Percentiles rank a stretch among this genome's conserved stretches.
phyloP scores from a whole-genome alignment of 2,888 invertebrate species.

The Ectropis crepuscularia region DNA sequence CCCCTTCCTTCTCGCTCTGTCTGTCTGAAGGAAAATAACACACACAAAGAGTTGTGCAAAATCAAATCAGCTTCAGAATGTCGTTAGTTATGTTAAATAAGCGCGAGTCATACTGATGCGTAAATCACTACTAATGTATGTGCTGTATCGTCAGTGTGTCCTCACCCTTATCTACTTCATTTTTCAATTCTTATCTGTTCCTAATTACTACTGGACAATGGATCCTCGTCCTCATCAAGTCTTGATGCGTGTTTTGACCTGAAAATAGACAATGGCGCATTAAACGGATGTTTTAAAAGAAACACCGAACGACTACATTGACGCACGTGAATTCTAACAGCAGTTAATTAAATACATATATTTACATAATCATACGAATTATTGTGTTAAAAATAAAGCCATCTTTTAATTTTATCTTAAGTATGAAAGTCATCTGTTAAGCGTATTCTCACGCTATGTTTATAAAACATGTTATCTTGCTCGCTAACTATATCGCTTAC shows the following conservation, averaged over 20 bases:
- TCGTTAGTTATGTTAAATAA: too few species aligned
- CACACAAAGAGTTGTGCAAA: too few species aligned
- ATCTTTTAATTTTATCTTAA: neutral
- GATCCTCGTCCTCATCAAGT: constrained; percentile 27
- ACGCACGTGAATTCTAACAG: constrained; percentile 1
- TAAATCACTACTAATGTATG: neutral
- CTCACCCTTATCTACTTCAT: constrained; percentile 13
- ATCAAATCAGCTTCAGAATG: too few species aligned
- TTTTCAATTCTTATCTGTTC: constrained; percentile 28
- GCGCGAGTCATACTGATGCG: too few species aligned
- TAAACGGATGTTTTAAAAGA: constrained; percentile 19
- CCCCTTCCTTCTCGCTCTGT: too few species aligned
- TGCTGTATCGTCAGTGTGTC: neutral
- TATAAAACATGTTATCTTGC: constrained; percentile 11
- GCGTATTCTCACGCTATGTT: constrained; percentile 13
- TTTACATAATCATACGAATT: constrained; percentile 8
- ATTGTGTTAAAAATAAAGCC: neutral
- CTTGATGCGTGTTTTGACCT: constrained; percentile 27
- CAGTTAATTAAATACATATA: neutral
- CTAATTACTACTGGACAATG: constrained; percentile 33
- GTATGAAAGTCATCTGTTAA: neutral
- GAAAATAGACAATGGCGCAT: constrained; percentile 28
- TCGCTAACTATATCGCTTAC: constrained; percentile 6
- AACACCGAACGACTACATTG: constrained; percentile 15
- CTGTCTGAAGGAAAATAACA: too few species aligned